Evolutionary conservation across 2,888 invertebrate genomes (phyloP), one percentile per base, ranked within the genome.

Genomic region (Ypsolopha sequella): DNA sequence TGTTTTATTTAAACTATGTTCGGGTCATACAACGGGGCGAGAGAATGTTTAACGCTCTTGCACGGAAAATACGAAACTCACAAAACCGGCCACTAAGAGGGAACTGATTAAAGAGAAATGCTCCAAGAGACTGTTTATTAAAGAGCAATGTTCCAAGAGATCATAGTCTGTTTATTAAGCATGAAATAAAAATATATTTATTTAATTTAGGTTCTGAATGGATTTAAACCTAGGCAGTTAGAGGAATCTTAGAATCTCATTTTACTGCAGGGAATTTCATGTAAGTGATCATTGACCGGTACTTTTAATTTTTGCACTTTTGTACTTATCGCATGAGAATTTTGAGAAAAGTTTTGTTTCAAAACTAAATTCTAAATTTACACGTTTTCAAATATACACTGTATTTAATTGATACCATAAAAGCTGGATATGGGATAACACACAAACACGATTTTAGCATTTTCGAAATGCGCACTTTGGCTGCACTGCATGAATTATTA

Each of bases 251-350:
- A 43, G 43, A 38, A 38, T 43, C 24, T 13, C 43, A 24, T 24
- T 43, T 14, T 9, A 24, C 43, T 7, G 24, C 43, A 9, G 43
- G 43, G 8, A 6, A 13, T 24, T 24, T 13, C 43, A 58, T 60
- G 79, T 79, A 74, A 78, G 84, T 84, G 84, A 84, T 84, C 84
- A 81, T 75, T 64, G 68, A 80, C 84, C 84, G 82, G 82, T 76
- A 70, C 67, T 60, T 57, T 60, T 64, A 60, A 60, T 66, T 67
- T 63, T 51, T 64, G 75, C 74, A 76, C 74, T 58, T 64, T 58
- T 56, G 55, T 62, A 77, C 73, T 78, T 77, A 76, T 64, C 54
- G 73, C 76, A 73, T 10, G 39, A 11, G 24, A 24, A 4, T 24
- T 24, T 24, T 24, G 2, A 24, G 24, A 24, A 24, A 4, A 24